Evolutionary conservation across 2,888 invertebrate species (phyloP), one percentile per base, ranked within the genome.

Genomic region (Kryphioiulus occultus): DNA sequence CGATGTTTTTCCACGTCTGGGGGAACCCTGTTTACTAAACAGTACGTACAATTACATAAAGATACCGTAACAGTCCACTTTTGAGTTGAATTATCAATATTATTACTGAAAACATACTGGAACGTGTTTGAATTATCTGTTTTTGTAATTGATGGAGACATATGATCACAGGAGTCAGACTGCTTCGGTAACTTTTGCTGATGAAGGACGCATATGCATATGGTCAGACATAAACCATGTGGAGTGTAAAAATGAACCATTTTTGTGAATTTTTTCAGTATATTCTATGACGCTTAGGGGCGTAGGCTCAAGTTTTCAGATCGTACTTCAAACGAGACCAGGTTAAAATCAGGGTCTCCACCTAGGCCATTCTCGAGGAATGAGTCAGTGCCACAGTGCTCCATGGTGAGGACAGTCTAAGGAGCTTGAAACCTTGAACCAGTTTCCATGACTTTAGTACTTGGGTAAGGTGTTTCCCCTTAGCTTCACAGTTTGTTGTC

Each of bases 391-490:
- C 10, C 68, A 68, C 26, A 68, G 68, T n/a, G 26, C 68, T 10
- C 68, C 68, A 68, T 22, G 26, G 12, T 68, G 68, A 26, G 68
- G 68, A 68, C 68, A 68, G n/a, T 68, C 68, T 68, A 68, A 9
- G 68, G 68, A 68, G 68, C 68, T 68, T 10, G 68, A 68, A 68
- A 68, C 68, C 68, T 68, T 68, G 68, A 68, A 68, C 68, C 68
- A 68, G 68, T 68, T 68, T 68, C 68, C 68, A 68, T 68, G 68
- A 68, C 68, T 68, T 68, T 68, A 68, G 68, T 68, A 68, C 68
- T 26, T 10, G 10, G 26, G n/a, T 68, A 68, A 68, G 68, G 68
- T 68, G 68, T 68, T 68, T 68, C 68, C 68, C 26, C 68, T 68
- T 26, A 68, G 22, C 68, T 68, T 68, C 68, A 68, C 68, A 68